A percentile compares a stretch with the other conserved stretches of the same genome.
Conservation (phyloP, 2,797 vertebrate species). For the Amphiprion clarkii region DNA sequence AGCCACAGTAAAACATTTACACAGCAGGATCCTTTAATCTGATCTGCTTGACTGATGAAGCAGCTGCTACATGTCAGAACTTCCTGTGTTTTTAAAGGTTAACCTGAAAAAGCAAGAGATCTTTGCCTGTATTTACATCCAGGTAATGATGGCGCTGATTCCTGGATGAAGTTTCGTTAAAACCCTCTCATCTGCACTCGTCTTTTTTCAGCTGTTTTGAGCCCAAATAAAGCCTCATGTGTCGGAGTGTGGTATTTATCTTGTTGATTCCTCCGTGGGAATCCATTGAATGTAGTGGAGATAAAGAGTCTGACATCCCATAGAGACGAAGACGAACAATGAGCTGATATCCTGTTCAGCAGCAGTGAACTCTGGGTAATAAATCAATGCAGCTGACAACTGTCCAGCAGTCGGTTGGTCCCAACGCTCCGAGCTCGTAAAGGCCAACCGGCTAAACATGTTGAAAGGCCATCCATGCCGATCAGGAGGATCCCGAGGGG, state of each 20-base stretch:
- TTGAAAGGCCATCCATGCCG: too few relatives aligned
- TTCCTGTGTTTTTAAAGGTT: too few relatives aligned
- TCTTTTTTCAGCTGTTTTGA: neutral
- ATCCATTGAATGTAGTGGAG: constrained; percentile 18
- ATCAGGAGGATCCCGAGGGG: too few relatives aligned
- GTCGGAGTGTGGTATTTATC: neutral
- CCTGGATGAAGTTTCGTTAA: neutral
- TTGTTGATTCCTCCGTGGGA: constrained; percentile 23
- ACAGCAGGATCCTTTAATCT: too few relatives aligned
- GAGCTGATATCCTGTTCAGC: constrained; percentile 10
- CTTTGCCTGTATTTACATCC: too few relatives aligned
- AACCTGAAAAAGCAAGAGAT: too few relatives aligned
- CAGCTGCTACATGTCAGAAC: too few relatives aligned
- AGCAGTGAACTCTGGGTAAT: constrained; percentile 45
- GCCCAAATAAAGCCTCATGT: neutral
- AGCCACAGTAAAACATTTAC: too few relatives aligned
- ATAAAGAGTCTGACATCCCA: constrained; percentile 48
- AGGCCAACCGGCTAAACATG: too few relatives aligned
- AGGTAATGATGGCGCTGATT: too few relatives aligned
- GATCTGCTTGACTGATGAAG: too few relatives aligned
- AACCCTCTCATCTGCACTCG: neutral
- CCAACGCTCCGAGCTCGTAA: too few relatives aligned
- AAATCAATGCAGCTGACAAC: constrained; percentile 57
- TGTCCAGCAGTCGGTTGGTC: constrained; percentile 23
- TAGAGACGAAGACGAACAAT: constrained; percentile 37